These are phyloP conservation scores for Botia kubotai DNA, from an alignment of 2,797 vertebrate species.

Conservation along the genomic window DNA sequence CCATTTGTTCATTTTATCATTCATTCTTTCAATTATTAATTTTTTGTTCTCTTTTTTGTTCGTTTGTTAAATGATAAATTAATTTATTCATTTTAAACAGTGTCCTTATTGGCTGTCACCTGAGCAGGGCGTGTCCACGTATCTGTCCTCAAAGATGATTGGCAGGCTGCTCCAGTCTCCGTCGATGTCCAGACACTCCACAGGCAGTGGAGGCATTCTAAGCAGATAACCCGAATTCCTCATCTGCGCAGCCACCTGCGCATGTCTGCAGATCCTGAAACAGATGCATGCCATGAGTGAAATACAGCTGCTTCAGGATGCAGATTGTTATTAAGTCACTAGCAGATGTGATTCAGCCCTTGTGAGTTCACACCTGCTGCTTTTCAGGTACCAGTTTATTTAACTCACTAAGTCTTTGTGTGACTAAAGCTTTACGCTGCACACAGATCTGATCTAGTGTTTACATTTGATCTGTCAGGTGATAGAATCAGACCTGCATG, in stretches of 20 bases:
- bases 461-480: too few species aligned
- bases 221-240: conserved; percentile 91
- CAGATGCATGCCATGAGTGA: background rate
- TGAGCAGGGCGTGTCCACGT: conserved; percentile 83
- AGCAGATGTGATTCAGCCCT: too few species aligned
- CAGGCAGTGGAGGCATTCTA: conserved; percentile 92
- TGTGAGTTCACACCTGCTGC: too few species aligned
- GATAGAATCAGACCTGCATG: too few species aligned
- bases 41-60: background rate
- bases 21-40: background rate
- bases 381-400: too few species aligned
- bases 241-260: conserved; percentile 88
- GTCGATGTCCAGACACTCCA: conserved; percentile 96
- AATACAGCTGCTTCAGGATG: too few species aligned
- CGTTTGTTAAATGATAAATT: too few species aligned
- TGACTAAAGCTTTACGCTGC: too few species aligned
- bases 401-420: too few species aligned
- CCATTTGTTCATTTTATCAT: background rate
- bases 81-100: background rate
- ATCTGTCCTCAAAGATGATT: conserved; percentile 97
- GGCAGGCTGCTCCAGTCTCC: conserved; percentile 95
- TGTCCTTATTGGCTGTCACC: conserved; percentile 72
- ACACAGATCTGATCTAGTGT: too few species aligned
- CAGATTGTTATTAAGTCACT: too few species aligned
- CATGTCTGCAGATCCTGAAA: conserved; percentile 88